Evolutionary conservation across 2,888 invertebrate species (phyloP).

Genomic region (Clistopyga incitator): DNA sequence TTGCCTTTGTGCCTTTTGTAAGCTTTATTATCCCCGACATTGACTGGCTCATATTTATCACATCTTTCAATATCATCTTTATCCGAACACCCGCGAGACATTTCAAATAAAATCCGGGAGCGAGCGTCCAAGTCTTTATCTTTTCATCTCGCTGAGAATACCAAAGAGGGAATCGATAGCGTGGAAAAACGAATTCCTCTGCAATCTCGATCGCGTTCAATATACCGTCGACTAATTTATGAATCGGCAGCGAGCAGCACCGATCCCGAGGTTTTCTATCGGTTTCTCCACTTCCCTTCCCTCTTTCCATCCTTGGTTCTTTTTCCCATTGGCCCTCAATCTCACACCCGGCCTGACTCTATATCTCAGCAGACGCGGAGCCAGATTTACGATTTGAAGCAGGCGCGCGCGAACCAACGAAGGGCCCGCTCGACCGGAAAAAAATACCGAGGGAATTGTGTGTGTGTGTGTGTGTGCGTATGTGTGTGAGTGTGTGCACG

Average conservation of each 20-base stretch:
- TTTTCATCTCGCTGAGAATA: constrained; percentile 2
- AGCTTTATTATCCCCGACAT: not conserved
- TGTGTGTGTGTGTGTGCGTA: constrained; percentile 1
- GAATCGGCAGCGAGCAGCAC: constrained; percentile 55
- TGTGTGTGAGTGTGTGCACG: constrained; percentile 10
- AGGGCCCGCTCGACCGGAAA: constrained; percentile 55
- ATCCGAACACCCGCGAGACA: not conserved
- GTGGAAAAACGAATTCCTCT: constrained; percentile 24
- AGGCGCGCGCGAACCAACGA: constrained; percentile 19
- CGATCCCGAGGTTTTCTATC: constrained; percentile 28
- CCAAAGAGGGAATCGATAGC: not conserved
- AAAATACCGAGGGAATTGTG: constrained; percentile 61
- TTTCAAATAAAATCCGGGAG: not conserved
- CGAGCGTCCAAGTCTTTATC: not conserved
- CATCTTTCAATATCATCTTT: not conserved
- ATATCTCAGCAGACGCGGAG: constrained; percentile 50
- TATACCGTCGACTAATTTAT: constrained; percentile 67
- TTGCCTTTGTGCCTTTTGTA: not conserved
- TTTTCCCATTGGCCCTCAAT: constrained; percentile 39
- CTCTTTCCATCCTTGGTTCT: constrained; percentile 29
- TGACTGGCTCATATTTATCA: constrained; percentile 22
- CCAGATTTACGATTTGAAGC: constrained; percentile 79
- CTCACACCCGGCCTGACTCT: constrained; percentile 45
- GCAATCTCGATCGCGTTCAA: constrained; percentile 14
- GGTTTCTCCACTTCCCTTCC: constrained; percentile 21